These are phyloP conservation scores for Resseliella maxima DNA, from an alignment of 2,888 invertebrate genomes.

Conservation along the genomic window DNA sequence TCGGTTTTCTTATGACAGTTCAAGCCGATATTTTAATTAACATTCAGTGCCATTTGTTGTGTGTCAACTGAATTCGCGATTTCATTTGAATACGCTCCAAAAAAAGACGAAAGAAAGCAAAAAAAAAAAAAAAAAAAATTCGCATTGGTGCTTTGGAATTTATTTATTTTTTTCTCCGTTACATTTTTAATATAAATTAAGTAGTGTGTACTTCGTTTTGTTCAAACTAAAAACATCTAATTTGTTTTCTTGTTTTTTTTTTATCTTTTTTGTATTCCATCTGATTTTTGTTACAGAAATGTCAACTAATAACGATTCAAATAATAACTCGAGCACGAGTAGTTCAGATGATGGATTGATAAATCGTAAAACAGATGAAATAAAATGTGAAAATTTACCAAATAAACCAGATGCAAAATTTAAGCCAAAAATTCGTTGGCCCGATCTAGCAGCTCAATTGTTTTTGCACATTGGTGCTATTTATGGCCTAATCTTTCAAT, in stretches of 20 bases:
- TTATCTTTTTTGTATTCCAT: too few species aligned
- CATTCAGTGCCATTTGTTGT: conserved; percentile 11
- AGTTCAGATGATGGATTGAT: not conserved
- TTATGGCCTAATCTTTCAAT: conserved; percentile 77
- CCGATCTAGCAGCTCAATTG: conserved; percentile 77
- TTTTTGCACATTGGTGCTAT: conserved; percentile 77
- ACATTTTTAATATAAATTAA: too few species aligned
- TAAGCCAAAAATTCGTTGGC: conserved; percentile 76
- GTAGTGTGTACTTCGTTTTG: not conserved
- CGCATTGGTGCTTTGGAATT: not conserved
- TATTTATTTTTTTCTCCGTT: not conserved
- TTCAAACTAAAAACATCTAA: too few species aligned
- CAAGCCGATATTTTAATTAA: not conserved
- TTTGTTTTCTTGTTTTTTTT: too few species aligned
- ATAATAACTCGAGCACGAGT: not conserved
- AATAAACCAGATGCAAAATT: conserved; percentile 65
- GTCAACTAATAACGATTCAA: not conserved
- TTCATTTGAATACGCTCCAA: not conserved
- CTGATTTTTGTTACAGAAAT: not conserved
- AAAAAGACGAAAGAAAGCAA: too few species aligned
- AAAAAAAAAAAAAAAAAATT: not conserved
- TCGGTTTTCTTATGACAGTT: not conserved
- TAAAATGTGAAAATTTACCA: conserved; percentile 57
- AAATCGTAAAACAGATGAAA: conserved; percentile 59
- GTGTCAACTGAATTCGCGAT: not conserved